These are phyloP conservation scores for Cirrhinus molitorella DNA, from an alignment of 2,797 vertebrate species.

Conservation along the genomic window DNA sequence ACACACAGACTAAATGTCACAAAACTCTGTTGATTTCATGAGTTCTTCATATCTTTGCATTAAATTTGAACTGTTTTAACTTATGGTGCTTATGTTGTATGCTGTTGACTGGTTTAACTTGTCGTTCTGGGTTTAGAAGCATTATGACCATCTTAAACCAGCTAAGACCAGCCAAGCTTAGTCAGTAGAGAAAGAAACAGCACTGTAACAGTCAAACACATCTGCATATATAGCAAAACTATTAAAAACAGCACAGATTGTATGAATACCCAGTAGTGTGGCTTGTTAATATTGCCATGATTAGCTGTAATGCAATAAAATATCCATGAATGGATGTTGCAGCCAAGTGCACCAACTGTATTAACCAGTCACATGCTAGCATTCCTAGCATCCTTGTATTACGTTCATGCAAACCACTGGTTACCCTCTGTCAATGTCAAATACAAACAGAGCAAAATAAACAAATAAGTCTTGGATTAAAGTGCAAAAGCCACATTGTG, in stretches of 20 bases:
- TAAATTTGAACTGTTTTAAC: background rate
- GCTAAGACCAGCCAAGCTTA: too few species aligned
- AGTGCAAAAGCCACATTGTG: slow-evolving; percentile 20
- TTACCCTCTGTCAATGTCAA: slow-evolving; percentile 27
- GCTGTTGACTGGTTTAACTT: too few species aligned
- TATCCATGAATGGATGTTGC: background rate
- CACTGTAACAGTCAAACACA: background rate
- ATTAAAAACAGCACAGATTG: background rate
- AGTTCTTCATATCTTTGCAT: background rate
- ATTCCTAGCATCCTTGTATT: background rate
- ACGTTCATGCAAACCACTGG: background rate
- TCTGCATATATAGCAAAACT: background rate
- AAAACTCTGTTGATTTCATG: too few species aligned
- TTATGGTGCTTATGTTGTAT: background rate
- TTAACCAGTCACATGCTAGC: background rate
- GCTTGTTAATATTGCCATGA: background rate
- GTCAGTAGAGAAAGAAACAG: background rate
- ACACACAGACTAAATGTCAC: background rate
- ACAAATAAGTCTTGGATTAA: slow-evolving; percentile 33
- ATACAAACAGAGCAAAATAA: slow-evolving; percentile 2
- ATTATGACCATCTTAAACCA: too few species aligned
- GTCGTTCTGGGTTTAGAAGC: too few species aligned
- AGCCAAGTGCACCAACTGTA: background rate
- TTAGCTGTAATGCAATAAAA: background rate
- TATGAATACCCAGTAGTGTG: background rate